Conservation (phyloP, 2,888 invertebrate genomes). For the Macropis europaea region DNA sequence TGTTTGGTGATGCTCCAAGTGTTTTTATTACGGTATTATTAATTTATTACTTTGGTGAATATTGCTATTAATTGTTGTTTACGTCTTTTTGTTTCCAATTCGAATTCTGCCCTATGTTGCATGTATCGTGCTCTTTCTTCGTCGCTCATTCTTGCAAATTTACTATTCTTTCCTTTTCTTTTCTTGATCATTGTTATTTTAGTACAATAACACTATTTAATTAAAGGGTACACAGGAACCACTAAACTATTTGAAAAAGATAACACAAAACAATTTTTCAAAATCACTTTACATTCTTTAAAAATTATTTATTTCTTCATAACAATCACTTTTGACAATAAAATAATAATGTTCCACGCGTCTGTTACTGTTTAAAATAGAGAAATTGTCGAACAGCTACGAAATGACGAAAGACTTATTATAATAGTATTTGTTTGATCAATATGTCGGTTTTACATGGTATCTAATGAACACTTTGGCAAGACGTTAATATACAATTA, state of each 20-base stretch:
- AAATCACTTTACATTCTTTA: background rate
- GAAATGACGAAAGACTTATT: too few species aligned
- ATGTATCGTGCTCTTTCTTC: slow-evolving; percentile 90
- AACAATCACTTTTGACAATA: too few species aligned
- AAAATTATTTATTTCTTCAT: slow-evolving; percentile 6
- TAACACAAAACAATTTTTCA: background rate
- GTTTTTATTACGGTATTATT: slow-evolving; percentile 29
- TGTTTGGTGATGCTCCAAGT: too few species aligned
- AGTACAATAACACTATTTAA: too few species aligned
- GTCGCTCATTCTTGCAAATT: slow-evolving; percentile 91
- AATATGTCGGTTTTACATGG: too few species aligned
- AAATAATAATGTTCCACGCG: slow-evolving; percentile 3
- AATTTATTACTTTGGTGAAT: slow-evolving; percentile 87
- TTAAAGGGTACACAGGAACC: too few species aligned
- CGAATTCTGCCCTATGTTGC: slow-evolving; percentile 90
- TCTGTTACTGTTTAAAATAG: too few species aligned
- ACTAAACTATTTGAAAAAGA: background rate
- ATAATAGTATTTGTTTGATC: too few species aligned
- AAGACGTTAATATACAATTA: too few species aligned
- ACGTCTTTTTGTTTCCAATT: slow-evolving; percentile 89
- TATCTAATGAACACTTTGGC: too few species aligned
- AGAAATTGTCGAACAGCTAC: too few species aligned
- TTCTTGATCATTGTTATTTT: slow-evolving; percentile 76
- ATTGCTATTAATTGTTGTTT: slow-evolving; percentile 90
- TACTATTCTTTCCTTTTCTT: slow-evolving; percentile 88